phyloP scores from a whole-genome alignment of 2,888 invertebrate species.

The Trichopoda pennipes region DNA sequence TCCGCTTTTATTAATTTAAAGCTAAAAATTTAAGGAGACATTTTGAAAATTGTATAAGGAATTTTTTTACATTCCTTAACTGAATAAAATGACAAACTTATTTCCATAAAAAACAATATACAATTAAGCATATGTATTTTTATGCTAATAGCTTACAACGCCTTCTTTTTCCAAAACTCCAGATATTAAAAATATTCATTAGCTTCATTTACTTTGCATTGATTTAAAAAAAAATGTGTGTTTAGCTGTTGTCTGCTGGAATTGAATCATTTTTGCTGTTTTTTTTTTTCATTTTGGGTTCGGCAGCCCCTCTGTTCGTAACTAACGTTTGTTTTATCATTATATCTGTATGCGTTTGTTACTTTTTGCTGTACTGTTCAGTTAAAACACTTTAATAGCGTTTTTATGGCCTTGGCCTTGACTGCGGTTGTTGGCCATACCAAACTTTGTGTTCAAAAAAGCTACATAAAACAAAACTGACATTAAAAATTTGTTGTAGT shows the following conservation, averaged over 20 bases:
- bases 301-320: constrained; percentile 26
- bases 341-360: constrained; percentile 14
- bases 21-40: too few relatives aligned
- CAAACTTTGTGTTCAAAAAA: constrained; percentile 47
- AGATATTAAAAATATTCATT: neutral
- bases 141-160: neutral
- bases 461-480: constrained; percentile 48
- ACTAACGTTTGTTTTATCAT: constrained; percentile 56
- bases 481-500: constrained; percentile 37
- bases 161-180: neutral
- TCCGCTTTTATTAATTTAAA: too few relatives aligned
- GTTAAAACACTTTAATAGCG: constrained; percentile 28
- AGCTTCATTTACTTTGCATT: neutral
- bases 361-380: constrained; percentile 32
- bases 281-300: constrained; percentile 12
- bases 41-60: too few relatives aligned
- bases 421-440: constrained; percentile 72
- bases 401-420: constrained; percentile 72
- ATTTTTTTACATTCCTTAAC: too few relatives aligned
- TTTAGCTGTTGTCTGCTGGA: neutral
- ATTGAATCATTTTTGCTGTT: neutral
- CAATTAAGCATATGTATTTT: too few relatives aligned
- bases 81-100: too few relatives aligned
- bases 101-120: too few relatives aligned
- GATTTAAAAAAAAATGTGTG: too few relatives aligned